Evolutionary conservation across 2,888 invertebrate genomes (phyloP).

Genomic region (Aspidiotus destructor): DNA sequence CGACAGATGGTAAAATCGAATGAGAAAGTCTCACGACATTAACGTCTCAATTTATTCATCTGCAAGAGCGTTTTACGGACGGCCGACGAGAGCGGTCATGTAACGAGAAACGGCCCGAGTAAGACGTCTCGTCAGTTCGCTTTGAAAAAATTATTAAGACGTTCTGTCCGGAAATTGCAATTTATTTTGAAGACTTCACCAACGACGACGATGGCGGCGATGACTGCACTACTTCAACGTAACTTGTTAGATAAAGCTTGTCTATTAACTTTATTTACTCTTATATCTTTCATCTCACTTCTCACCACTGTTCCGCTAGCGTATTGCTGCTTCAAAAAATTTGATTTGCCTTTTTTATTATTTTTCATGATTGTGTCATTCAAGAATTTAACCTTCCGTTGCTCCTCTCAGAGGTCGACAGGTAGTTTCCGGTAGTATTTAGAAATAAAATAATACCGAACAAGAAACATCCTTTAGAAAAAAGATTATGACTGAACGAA

Average conservation of each 20-base stretch:
- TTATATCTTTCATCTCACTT: neutral
- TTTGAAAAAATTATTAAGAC: constrained; percentile 30
- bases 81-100: neutral
- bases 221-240: neutral
- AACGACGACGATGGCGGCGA: constrained; percentile 15
- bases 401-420: too few relatives aligned
- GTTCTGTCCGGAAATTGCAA: constrained; percentile 29
- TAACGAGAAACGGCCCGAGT: constrained; percentile 16
- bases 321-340: constrained; percentile 24
- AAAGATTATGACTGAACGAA: neutral
- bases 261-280: too few relatives aligned
- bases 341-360: constrained; percentile 15
- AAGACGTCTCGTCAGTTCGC: constrained; percentile 17
- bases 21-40: constrained; percentile 20
- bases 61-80: constrained; percentile 11
- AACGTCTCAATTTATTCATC: constrained; percentile 20
- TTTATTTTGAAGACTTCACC: constrained; percentile 26
- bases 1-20: constrained; percentile 11
- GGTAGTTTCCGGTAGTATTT: too few relatives aligned
- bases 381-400: too few relatives aligned
- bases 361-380: too few relatives aligned
- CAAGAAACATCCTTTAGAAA: too few relatives aligned
- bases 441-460: too few relatives aligned
- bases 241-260: too few relatives aligned
- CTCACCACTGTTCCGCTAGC: neutral